Percentiles rank a stretch among this genome's conserved stretches.
Conservation (phyloP, 2,888 invertebrate genomes). For the Thysanoteuthis rhombus region DNA sequence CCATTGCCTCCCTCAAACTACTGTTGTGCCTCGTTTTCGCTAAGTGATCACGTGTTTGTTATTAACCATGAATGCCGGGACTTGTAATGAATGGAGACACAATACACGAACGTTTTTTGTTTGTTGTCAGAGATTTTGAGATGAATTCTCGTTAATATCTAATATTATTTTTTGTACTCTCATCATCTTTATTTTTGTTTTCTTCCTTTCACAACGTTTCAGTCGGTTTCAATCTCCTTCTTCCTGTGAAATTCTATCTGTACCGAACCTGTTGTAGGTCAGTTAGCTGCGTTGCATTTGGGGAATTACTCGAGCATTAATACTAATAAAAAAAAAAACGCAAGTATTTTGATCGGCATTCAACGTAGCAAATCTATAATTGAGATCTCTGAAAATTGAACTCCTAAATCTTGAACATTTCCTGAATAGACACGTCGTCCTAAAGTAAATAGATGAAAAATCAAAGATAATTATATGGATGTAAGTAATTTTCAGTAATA, state of each 20-base stretch:
- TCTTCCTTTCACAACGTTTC: neutral
- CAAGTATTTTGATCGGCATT: no score
- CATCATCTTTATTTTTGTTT: neutral
- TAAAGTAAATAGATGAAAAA: no score
- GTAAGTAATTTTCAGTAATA: no score
- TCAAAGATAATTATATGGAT: no score
- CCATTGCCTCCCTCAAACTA: neutral
- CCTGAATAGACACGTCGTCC: no score
- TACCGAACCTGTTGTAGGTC: neutral
- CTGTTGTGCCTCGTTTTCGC: neutral
- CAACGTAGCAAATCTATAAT: neutral
- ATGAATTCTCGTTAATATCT: neutral
- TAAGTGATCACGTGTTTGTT: neutral
- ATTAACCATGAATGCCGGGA: neutral
- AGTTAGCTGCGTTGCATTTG: neutral
- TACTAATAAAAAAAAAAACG: neutral
- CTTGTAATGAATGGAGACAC: neutral
- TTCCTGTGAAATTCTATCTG: neutral
- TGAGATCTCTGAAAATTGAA: neutral
- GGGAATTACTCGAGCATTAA: neutral
- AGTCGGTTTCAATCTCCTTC: neutral
- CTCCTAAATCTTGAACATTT: no score
- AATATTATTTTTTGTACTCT: neutral
- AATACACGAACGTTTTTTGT: neutral
- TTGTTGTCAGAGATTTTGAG: neutral